Percentiles rank a stretch among this genome's conserved stretches.
phyloP scores from a whole-genome alignment of 2,888 invertebrate species.

The Lasioglossum pauxillum region DNA sequence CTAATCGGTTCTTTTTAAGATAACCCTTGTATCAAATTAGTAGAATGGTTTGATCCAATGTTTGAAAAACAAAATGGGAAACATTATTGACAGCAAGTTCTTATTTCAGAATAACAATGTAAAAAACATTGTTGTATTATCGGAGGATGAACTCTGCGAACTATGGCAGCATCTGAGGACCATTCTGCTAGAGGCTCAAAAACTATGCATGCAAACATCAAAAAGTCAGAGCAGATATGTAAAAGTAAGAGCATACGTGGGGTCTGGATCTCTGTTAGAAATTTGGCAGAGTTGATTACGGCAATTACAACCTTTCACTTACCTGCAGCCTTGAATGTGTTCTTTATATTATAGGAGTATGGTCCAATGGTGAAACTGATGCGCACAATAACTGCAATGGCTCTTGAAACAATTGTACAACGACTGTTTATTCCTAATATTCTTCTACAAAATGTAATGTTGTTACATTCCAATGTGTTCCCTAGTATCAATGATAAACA shows the following conservation, averaged over 20 bases:
- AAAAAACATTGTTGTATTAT: conserved; percentile 48
- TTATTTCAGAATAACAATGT: conserved; percentile 55
- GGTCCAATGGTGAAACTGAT: conserved; percentile 40
- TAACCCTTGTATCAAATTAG: conserved; percentile 15
- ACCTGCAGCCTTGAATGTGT: neutral
- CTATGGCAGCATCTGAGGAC: conserved; percentile 56
- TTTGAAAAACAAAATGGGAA: neutral
- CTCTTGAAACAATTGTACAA: conserved; percentile 56
- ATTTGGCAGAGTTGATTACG: neutral
- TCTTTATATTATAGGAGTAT: conserved; percentile 48
- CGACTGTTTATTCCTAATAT: conserved; percentile 58
- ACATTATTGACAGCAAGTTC: neutral
- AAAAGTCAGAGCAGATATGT: conserved; percentile 15
- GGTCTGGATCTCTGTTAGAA: neutral
- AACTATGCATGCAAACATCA: conserved; percentile 29
- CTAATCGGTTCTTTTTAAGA: neutral
- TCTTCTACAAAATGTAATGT: conserved; percentile 56
- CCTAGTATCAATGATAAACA: conserved; percentile 55
- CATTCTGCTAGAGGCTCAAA: conserved; percentile 52
- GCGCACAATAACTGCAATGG: conserved; percentile 47
- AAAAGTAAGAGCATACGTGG: conserved; percentile 14
- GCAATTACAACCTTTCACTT: neutral
- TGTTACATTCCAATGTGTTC: conserved; percentile 59
- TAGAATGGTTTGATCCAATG: neutral
- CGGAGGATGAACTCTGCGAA: conserved; percentile 62